Percentiles rank a stretch among this genome's conserved stretches.
phyloP scores from a whole-genome alignment of 2,797 vertebrate species.

The Enteromius radiatus region DNA sequence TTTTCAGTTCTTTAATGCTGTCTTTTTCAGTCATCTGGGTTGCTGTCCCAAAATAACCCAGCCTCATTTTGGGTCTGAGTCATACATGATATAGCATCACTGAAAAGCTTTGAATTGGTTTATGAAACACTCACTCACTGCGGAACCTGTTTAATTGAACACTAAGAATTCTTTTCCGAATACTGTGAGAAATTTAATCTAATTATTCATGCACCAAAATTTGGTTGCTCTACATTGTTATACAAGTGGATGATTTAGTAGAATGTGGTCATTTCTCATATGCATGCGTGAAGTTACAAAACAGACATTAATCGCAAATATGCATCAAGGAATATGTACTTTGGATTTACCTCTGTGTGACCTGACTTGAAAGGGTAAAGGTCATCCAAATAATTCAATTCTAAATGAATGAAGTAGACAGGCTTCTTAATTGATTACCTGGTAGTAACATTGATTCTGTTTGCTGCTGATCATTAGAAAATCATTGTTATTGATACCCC shows the following conservation, averaged over 20 bases:
- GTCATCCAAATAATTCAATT: background rate
- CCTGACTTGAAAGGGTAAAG: slow-evolving; percentile 8
- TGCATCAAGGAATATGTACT: background rate
- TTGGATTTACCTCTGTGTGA: background rate
- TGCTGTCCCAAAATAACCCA: slow-evolving; percentile 45
- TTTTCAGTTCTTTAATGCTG: background rate
- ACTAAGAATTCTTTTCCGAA: slow-evolving; percentile 45
- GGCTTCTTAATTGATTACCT: background rate
- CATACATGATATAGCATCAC: slow-evolving; percentile 33
- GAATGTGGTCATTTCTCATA: background rate
- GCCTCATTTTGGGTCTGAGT: slow-evolving; percentile 38
- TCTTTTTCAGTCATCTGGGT: slow-evolving; percentile 11
- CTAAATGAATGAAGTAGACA: background rate
- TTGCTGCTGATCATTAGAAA: slow-evolving; percentile 5
- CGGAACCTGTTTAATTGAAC: background rate
- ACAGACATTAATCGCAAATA: background rate
- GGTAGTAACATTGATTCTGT: background rate
- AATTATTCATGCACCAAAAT: slow-evolving; percentile 1
- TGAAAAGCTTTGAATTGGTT: slow-evolving; percentile 20
- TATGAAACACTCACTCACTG: slow-evolving; percentile 12
- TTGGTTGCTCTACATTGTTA: background rate
- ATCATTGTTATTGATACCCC: background rate
- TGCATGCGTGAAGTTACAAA: background rate
- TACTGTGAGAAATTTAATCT: background rate
- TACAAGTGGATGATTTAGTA: background rate